These are phyloP conservation scores for Choloepus didactylus DNA, from an alignment of 2,797 vertebrate genomes.

Conservation along the genomic window DNA sequence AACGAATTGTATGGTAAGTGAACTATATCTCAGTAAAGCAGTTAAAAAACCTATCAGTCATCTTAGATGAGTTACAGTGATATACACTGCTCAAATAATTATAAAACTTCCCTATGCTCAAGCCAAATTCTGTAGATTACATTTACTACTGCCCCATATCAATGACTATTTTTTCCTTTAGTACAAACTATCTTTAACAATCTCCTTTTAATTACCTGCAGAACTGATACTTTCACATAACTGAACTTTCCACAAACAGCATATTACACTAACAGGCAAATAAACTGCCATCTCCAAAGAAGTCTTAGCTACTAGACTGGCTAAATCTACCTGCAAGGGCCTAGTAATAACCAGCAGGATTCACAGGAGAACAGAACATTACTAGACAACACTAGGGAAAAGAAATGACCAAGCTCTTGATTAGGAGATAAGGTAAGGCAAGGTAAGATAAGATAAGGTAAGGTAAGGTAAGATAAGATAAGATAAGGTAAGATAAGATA, in stretches of 20 bases:
- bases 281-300: neutral
- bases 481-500: too few relatives aligned
- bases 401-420: neutral
- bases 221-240: neutral
- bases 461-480: neutral
- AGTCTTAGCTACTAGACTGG: neutral
- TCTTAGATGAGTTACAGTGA: constrained; percentile 29
- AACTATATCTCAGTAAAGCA: neutral
- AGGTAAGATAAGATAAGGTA: too few relatives aligned
- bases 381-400: neutral
- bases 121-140: neutral
- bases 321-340: neutral
- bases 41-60: neutral
- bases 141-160: neutral
- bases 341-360: neutral
- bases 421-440: neutral
- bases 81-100: neutral
- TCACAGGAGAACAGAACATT: neutral
- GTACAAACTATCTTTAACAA: neutral
- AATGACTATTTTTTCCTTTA: neutral
- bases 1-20: neutral
- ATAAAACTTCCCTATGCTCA: neutral
- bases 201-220: constrained; percentile 11
- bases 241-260: neutral
- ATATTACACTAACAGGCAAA: neutral